Evolutionary conservation across 2,888 invertebrate species (phyloP), one percentile per base, ranked within the genome.

Genomic region (Dioctria rufipes): DNA sequence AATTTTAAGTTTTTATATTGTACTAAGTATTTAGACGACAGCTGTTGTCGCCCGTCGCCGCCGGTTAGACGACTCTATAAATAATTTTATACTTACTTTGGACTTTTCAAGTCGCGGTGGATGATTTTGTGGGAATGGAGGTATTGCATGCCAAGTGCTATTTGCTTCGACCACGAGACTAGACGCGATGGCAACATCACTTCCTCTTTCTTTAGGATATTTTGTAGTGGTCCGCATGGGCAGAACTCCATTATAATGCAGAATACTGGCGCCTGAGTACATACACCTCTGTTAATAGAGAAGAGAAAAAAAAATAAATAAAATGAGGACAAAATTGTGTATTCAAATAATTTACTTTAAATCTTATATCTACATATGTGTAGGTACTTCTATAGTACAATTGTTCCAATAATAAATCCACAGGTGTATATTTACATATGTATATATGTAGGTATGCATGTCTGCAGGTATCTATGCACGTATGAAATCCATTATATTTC

Each of bases 241-340:
- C 99, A 99, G 89, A 93, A 99, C 88, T 99, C 99, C 99, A 99
- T 99, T 80, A 99, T 93, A 84, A 99, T 95, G 88, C 97, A 97
- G 87, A 94, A 98, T 85, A 95, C 95, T 0, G 98, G 97, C 5
- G 96, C 93, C 87, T 95, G 94, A 1, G 96, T 96, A 88, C 98
- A 99, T 4, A 99, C 95, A 71, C 99, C 99, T 87, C 95, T 95
- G 90, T 63, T 88, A 25, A 25, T 1, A 25, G 86, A 82, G 80
- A 80, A 84, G 83, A 63, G 78, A 78, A 61, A 67, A 25, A 25
- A 25, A 25, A 25, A 25, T 25, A 25, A 25, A 25, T 25, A 25
- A 85, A 88, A 80, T 63, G n/a, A 73, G 63, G 63, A 75, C 43
- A 25, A 80, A 63, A 65, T 54, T 73, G 25, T 25, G 25, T 25